phyloP scores from a whole-genome alignment of 2,888 invertebrate genomes.

The Ophraella communa region DNA sequence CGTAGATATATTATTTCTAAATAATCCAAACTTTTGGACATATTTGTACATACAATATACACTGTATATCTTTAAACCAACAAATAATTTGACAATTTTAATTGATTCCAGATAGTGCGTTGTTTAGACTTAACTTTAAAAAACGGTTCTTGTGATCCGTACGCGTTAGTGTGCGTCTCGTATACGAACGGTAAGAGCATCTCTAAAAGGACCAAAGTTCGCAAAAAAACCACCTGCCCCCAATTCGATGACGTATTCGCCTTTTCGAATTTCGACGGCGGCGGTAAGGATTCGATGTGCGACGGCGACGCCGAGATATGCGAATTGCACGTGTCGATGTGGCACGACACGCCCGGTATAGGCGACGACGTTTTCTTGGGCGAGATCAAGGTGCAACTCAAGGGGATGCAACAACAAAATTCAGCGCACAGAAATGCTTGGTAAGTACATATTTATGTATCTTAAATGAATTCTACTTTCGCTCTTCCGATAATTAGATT shows the following conservation, averaged over 20 bases:
- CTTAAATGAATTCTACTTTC: too few relatives aligned
- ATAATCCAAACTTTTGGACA: too few relatives aligned
- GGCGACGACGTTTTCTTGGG: constrained; percentile 87
- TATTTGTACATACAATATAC: too few relatives aligned
- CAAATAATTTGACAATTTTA: too few relatives aligned
- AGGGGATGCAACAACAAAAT: constrained; percentile 71
- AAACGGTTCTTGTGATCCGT: constrained; percentile 91
- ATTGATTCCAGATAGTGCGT: constrained; percentile 67
- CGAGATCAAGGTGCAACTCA: constrained; percentile 81
- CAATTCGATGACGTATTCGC: constrained; percentile 87
- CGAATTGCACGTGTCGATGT: constrained; percentile 82
- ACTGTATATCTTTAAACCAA: too few relatives aligned
- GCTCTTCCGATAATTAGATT: not conserved
- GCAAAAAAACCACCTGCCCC: constrained; percentile 89
- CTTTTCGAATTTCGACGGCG: constrained; percentile 67
- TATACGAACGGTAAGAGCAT: constrained; percentile 83
- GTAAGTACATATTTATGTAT: constrained; percentile 68
- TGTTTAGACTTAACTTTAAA: constrained; percentile 88
- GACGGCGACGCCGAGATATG: constrained; percentile 73
- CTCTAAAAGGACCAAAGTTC: constrained; percentile 79
- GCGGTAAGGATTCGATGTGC: constrained; percentile 52
- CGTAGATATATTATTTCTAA: too few relatives aligned
- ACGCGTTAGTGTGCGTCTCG: constrained; percentile 75
- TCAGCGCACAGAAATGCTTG: constrained; percentile 74
- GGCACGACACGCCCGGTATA: constrained; percentile 83